Base-by-base conservation (phyloP, 2,797 vertebrate genomes). In the Steatocranus sp. region DNA sequence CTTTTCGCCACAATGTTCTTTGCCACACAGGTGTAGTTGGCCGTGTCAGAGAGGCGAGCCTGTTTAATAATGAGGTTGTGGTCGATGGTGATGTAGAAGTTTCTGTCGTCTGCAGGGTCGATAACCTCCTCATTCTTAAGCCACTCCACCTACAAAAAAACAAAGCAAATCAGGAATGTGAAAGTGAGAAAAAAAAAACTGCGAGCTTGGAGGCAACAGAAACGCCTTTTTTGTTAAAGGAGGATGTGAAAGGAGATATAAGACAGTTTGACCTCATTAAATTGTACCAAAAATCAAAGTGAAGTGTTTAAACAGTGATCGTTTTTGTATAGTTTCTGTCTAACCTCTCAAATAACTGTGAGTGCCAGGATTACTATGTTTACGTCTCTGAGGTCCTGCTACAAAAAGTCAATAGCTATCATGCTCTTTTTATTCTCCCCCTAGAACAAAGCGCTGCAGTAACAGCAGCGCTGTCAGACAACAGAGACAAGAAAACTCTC, bases 31-130 rank as follows among this genome's bases (percentile, higher is more conserved):
- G 99, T 99, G 87, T 99, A 99, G 93, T 99, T 99, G 58, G 99
- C 98, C 0, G 98, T 99, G 86, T 99, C 99, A 0, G 98, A 99
- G 73, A 99, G 97, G 1, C 98, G 97, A 11, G 98, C 98, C 94
- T 99, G 99, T 90, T 99, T 99, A 93, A 99, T 99, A 95, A 99
- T 99, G 89, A 99, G 96, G 92, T 99, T 99, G 95, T 99, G 98
- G 93, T 99, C 99, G 4, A 99, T 98, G 87, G 99, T 99, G 92
- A 99, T 99, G 92, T 99, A 99, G 95, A 99, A 99, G 94, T 99
- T 99, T 27, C 98, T 94, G 92, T 99, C 99, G 76, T 98, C 98
- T 1, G 97, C 97, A 0, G 99, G 98, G 90, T 99, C 98, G 3
- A 99, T 99, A 34, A 99, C 92, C 63, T 99, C 98, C 94, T 99